These are phyloP conservation scores for Nephrocerus scutellatus DNA, from an alignment of 2,888 invertebrate species.

Conservation along the genomic window DNA sequence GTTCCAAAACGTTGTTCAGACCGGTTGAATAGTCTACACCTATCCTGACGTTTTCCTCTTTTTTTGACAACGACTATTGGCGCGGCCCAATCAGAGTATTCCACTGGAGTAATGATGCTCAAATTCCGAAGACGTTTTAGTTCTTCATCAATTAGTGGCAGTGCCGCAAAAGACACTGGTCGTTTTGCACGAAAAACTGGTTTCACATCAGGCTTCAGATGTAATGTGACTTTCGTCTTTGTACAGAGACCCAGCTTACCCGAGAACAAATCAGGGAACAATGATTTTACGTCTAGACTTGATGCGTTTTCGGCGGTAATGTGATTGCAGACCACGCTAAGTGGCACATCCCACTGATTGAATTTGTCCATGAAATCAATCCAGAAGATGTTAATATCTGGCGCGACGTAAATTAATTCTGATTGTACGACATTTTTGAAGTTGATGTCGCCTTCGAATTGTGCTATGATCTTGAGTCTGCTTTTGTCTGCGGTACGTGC, in stretches of 20 bases:
- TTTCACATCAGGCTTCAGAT: constrained; percentile 2
- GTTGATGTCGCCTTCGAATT: constrained; percentile 5
- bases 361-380: constrained; percentile 7
- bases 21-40: constrained; percentile 8
- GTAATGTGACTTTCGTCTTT: constrained; percentile 1
- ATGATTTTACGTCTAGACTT: too few relatives aligned
- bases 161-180: constrained; percentile 5
- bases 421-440: not conserved
- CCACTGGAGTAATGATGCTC: too few relatives aligned
- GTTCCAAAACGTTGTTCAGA: constrained; percentile 5
- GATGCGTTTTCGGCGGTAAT: constrained; percentile 1
- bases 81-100: too few relatives aligned
- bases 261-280: constrained; percentile 1
- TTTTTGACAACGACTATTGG: too few relatives aligned
- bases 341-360: constrained; percentile 3
- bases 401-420: not conserved
- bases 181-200: constrained; percentile 5
- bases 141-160: constrained; percentile 8
- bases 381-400: constrained; percentile 3
- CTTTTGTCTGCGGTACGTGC: constrained; percentile 5
- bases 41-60: constrained; percentile 8
- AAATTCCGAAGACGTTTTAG: not conserved
- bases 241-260: constrained; percentile 6
- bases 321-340: constrained; percentile 1
- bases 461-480: constrained; percentile 4